Conservation (phyloP, 2,888 invertebrate genomes). For the Deilephila porcellus region DNA sequence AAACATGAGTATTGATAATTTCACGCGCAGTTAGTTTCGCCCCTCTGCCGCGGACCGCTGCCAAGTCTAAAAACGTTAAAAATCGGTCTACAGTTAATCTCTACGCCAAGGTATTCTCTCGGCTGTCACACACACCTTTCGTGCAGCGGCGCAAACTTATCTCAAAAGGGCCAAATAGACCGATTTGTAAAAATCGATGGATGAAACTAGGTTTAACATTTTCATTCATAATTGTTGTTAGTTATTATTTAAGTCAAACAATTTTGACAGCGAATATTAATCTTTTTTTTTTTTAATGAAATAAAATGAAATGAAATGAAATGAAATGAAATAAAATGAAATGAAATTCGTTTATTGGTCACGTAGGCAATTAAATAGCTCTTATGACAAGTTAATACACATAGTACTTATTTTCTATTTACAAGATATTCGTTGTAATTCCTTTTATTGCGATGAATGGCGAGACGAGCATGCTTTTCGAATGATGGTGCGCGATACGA, state of each 20-base stretch:
- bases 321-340: no score
- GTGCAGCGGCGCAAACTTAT: slow-evolving; percentile 26
- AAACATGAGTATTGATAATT: slow-evolving; percentile 38
- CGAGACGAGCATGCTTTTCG: no score
- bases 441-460: no score
- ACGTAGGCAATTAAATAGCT: no score
- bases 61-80: slow-evolving; percentile 68
- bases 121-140: slow-evolving; percentile 35
- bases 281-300: no score
- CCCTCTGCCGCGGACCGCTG: slow-evolving; percentile 30
- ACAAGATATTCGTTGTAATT: no score
- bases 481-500: no score
- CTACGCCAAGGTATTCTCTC: slow-evolving; percentile 46
- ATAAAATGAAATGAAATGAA: no score
- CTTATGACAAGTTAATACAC: no score
- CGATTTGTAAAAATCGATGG: background rate
- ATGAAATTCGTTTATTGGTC: no score
- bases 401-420: no score
- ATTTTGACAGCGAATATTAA: no score
- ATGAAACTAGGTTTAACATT: background rate
- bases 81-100: slow-evolving; percentile 52
- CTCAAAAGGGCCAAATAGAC: background rate
- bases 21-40: slow-evolving; percentile 39
- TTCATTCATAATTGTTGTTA: background rate
- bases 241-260: background rate